Base-by-base conservation (phyloP, 2,797 vertebrate genomes). In the Fistularia tabacaria region DNA sequence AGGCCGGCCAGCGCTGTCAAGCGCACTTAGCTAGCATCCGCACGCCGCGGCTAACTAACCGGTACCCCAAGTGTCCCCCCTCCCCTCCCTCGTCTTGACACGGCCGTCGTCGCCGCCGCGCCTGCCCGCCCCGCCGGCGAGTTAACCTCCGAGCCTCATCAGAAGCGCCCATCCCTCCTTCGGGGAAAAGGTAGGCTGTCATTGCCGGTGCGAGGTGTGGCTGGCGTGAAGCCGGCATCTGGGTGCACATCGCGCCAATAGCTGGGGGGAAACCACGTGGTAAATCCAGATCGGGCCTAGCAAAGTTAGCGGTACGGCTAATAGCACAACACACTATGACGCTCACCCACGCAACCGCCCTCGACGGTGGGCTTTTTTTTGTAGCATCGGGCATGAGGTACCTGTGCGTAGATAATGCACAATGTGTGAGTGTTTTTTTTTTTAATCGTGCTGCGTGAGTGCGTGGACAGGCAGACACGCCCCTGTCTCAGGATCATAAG, bases 241-340 rank as follows among this genome's bases (percentile, higher is more conserved):
- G 69, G 53, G 57, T 50, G 61, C 64, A 57, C 70, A 41, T 74
- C 74, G 77, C 80, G 85, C 80, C 78, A 74, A 77, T n/a, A 65
- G 76, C 65, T 14, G 25, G 25, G 43, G 38, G 52, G 43, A 68
- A 84, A 87, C 79, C 87, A 90, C 86, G 87, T 90, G 88, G 81
- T 85, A 36, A 51, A 60, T 46, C 56, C 74, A 67, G 64, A 58
- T 71, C 37, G 71, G 82, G 83, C 85, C 81, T 80, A 60, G 65
- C 36, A 62, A 61, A 69, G 81, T 77, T 84, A 84, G 83, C 86
- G 73, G 37, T 67, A 41, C 38, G 74, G 86, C 87, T 85, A 81
- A 74, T 51, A 15, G 69, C 64, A 46, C 45, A 69, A 54, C 70
- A 58, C 7, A 14, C 50, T 38, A 13, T 52, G n/a, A 25, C 25